A percentile compares a stretch with the other conserved stretches of the same genome.
Conservation (phyloP, 2,797 vertebrate species). For the Synanceia verrucosa region DNA sequence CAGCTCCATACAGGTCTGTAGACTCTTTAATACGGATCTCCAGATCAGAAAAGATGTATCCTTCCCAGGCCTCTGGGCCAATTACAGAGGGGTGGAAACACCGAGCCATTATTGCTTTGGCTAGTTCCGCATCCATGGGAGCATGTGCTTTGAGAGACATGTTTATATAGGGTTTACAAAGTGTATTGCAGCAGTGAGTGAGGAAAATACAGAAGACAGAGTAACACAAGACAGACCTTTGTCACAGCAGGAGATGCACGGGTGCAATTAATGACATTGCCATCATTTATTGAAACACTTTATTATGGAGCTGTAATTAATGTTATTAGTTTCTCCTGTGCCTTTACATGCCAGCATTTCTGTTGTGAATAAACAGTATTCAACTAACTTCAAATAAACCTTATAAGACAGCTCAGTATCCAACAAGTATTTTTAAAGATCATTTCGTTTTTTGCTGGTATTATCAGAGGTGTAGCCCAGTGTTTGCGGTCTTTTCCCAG, state of each 20-base stretch:
- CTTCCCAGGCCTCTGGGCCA: slow-evolving; percentile 87
- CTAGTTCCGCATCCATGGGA: slow-evolving; percentile 78
- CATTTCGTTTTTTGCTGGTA: background rate
- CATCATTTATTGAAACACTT: background rate
- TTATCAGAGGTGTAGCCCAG: background rate
- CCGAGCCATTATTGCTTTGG: slow-evolving; percentile 87
- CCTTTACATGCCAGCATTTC: background rate
- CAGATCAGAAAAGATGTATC: slow-evolving; percentile 87
- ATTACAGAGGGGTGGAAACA: slow-evolving; percentile 84
- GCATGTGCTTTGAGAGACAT: background rate
- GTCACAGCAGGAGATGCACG: background rate
- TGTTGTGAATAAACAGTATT: background rate
- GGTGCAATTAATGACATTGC: background rate
- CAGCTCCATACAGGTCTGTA: slow-evolving; percentile 90
- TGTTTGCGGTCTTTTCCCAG: too few species aligned
- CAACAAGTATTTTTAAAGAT: background rate
- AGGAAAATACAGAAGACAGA: background rate
- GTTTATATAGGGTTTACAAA: background rate
- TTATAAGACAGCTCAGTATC: background rate
- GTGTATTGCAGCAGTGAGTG: background rate
- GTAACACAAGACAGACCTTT: background rate
- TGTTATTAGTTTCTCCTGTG: background rate
- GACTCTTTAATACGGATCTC: slow-evolving; percentile 93
- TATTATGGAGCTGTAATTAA: background rate
- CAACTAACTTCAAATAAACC: background rate